A percentile compares a stretch with the other conserved stretches of the same genome.
phyloP scores from a whole-genome alignment of 2,113 vertebrate genomes.

The Syngnathus floridae region DNA sequence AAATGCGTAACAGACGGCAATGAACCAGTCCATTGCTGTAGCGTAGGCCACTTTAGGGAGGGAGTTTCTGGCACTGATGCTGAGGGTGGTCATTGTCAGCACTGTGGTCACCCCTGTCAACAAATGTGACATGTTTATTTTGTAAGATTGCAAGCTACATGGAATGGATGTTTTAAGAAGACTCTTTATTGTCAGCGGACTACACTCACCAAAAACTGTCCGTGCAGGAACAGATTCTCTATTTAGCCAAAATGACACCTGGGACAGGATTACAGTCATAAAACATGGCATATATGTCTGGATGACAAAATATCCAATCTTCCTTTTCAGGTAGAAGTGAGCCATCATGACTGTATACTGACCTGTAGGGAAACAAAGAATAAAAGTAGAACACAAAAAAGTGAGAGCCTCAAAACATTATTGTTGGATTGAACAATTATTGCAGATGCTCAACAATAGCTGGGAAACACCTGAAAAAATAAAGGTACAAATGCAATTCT shows the following conservation, averaged over 20 bases:
- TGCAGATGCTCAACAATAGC: background rate
- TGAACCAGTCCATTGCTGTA: slow-evolving; percentile 99
- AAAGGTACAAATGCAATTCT: too few species aligned
- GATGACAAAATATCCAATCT: slow-evolving; percentile 97
- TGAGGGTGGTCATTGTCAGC: slow-evolving; percentile 96
- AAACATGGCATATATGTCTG: slow-evolving; percentile 97
- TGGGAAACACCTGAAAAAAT: too few species aligned
- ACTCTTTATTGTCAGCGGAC: slow-evolving; percentile 5
- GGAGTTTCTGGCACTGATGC: slow-evolving; percentile 95
- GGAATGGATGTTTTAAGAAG: slow-evolving; percentile 17
- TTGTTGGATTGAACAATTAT: slow-evolving; percentile 1
- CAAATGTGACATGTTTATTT: slow-evolving; percentile 1
- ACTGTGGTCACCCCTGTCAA: slow-evolving; percentile 90
- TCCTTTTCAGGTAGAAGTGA: slow-evolving; percentile 94
- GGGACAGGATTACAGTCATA: slow-evolving; percentile 96
- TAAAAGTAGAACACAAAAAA: slow-evolving; percentile 12
- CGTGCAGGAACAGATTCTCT: slow-evolving; percentile 92
- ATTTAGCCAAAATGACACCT: slow-evolving; percentile 98
- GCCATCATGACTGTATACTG: slow-evolving; percentile 96
- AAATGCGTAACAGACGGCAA: slow-evolving; percentile 95
- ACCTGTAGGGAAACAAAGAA: slow-evolving; percentile 62
- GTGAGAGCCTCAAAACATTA: background rate
- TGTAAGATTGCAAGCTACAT: slow-evolving; percentile 6
- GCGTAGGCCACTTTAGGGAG: slow-evolving; percentile 96
- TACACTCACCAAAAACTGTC: slow-evolving; percentile 91